phyloP scores from a whole-genome alignment of 1,140 invertebrate genomes.

The Sminthurinus signatus region DNA sequence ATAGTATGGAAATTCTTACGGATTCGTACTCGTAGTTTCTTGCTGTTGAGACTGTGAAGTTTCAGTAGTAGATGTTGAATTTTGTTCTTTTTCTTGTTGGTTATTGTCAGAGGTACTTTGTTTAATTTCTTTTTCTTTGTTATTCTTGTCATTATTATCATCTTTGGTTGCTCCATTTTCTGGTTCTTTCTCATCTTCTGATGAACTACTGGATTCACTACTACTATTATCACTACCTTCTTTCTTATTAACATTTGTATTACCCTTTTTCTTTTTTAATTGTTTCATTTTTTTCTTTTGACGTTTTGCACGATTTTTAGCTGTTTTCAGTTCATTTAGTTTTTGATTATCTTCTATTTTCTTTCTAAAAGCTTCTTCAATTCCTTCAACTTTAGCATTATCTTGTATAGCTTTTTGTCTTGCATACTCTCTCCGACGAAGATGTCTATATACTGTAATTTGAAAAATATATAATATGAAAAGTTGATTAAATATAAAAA shows the following conservation, averaged over 20 bases:
- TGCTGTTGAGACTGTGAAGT: too few species aligned
- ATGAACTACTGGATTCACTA: not conserved
- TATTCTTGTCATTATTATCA: too few species aligned
- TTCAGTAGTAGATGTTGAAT: not conserved
- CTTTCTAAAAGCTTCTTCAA: slow-evolving; percentile 71
- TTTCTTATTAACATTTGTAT: not conserved
- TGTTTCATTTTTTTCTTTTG: slow-evolving; percentile 63
- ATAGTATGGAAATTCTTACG: too few species aligned
- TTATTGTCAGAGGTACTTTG: not conserved
- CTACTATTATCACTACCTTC: not conserved
- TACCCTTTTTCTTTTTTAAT: slow-evolving; percentile 46
- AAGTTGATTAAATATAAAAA: too few species aligned
- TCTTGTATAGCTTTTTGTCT: slow-evolving; percentile 87
- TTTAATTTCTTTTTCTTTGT: not conserved
- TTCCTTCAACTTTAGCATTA: slow-evolving; percentile 70
- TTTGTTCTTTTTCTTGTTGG: not conserved
- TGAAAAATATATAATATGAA: too few species aligned
- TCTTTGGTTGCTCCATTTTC: not conserved
- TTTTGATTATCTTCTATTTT: slow-evolving; percentile 75
- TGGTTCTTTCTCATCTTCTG: not conserved
- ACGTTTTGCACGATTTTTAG: slow-evolving; percentile 77
- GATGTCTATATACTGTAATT: too few species aligned
- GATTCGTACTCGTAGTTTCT: too few species aligned
- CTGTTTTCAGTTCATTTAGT: slow-evolving; percentile 68
- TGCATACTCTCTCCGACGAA: slow-evolving; percentile 60